Evolutionary conservation across 2,113 vertebrate genomes (phyloP).

Genomic region (Fulica atra): DNA sequence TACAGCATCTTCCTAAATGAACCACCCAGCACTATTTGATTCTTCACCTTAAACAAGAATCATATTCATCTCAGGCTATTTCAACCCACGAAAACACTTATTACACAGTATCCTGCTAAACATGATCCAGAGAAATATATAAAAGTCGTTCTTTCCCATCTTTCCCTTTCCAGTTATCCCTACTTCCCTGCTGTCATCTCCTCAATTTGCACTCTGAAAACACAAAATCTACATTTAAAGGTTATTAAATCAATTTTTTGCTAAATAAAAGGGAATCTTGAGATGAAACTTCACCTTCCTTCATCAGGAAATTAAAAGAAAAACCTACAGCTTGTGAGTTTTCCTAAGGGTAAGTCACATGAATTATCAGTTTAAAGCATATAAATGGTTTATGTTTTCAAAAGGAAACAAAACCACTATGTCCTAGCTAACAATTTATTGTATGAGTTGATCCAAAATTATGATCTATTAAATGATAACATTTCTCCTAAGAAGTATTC

Average conservation of each 20-base stretch:
- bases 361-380: neutral
- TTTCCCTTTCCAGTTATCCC: neutral
- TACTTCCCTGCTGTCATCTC: neutral
- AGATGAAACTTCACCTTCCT: neutral
- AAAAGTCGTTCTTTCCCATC: neutral
- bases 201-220: neutral
- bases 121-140: neutral
- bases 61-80: neutral
- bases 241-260: rapidly evolving
- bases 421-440: neutral
- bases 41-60: constrained; percentile 28
- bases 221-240: neutral
- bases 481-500: neutral
- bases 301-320: neutral
- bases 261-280: neutral
- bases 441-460: rapidly evolving
- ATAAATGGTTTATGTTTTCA: neutral
- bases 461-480: neutral
- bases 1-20: constrained; percentile 10
- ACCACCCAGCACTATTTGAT: neutral
- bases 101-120: neutral
- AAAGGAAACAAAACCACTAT: neutral
- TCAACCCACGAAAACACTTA: neutral
- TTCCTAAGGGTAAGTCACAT: neutral
- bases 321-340: neutral